Base-by-base conservation (phyloP, 2,888 invertebrate species). In the Scaptomyza tumidula region DNA sequence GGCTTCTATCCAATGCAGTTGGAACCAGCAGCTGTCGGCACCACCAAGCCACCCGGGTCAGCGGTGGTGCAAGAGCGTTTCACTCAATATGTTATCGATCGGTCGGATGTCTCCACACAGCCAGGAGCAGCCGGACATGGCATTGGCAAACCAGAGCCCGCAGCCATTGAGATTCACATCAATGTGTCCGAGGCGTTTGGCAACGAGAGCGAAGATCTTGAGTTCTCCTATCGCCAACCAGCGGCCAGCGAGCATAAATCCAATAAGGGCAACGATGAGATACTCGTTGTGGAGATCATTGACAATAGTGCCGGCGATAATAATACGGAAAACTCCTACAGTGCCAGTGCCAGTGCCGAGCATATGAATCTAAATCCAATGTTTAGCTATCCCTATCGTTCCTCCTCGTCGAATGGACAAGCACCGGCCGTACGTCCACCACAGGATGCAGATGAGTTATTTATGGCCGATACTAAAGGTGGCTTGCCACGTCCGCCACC, bases 121-220 rank as follows among this genome's bases (percentile, higher is more conserved):
- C 86, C 92, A 0, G 90, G 63, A 6, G 90, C 65, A 6, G 58
- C 72, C 3, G 61, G 39, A 3, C n/a, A 27, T 10, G 50, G 44
- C 0, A 52, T 80, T 29, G 92, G 90, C 0, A 89, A 90, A 7
- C 91, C 91, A 0, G 90, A 92, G 24, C 91, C 92, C 16, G 91
- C 91, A 4, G 91, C 91, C 24, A 91, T 91, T 35, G 91, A 91
- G 71, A 91, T 91, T 31, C 92, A 91, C 64, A 91, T 91, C 0
- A 91, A 91, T 74, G 91, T 91, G 0, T 92, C 92, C 0, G 91
- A 91, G 50, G 91, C 90, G 0, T 86, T 90, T 41, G 90, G 90
- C 10, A 91, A 87, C 49, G 91, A 90, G 53, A 91, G 85, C 50
- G 91, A 92, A 49, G 91, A 92, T 44, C 69, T 91, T 14, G 91